These are phyloP conservation scores for Carollia perspicillata DNA, from an alignment of 2,113 vertebrate genomes.

Conservation along the genomic window DNA sequence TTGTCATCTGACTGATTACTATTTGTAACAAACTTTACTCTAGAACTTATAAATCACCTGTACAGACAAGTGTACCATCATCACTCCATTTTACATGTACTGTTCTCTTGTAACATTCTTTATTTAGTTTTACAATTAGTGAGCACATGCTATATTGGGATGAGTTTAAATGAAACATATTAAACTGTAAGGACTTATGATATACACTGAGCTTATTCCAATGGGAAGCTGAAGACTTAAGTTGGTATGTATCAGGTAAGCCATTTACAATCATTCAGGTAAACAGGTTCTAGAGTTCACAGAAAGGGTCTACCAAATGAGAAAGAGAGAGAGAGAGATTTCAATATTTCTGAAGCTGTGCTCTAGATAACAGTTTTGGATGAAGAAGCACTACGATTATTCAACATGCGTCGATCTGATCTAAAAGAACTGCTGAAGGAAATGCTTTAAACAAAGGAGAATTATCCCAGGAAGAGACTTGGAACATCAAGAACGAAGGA, in stretches of 20 bases:
- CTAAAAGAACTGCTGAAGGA: not conserved
- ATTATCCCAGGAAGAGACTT: not conserved
- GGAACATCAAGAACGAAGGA: not conserved
- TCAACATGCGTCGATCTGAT: not conserved
- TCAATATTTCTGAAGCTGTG: not conserved
- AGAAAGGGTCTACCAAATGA: not conserved
- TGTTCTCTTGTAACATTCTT: not conserved
- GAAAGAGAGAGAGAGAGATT: not conserved
- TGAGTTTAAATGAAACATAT: not conserved
- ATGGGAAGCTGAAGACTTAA: not conserved
- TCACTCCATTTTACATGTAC: not conserved
- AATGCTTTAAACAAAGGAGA: not conserved
- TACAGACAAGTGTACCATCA: not conserved
- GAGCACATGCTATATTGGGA: not conserved
- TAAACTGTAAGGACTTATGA: not conserved
- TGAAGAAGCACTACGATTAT: not conserved
- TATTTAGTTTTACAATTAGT: constrained; percentile 13
- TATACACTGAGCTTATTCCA: not conserved
- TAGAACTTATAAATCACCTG: not conserved
- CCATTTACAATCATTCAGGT: not conserved
- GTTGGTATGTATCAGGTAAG: not conserved
- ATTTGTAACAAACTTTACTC: not conserved
- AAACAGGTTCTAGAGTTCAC: not conserved
- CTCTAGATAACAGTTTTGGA: not conserved
- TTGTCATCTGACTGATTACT: not conserved